These are phyloP conservation scores for Plectus sambesii DNA, from an alignment of 1,140 invertebrate genomes.

Conservation along the genomic window DNA sequence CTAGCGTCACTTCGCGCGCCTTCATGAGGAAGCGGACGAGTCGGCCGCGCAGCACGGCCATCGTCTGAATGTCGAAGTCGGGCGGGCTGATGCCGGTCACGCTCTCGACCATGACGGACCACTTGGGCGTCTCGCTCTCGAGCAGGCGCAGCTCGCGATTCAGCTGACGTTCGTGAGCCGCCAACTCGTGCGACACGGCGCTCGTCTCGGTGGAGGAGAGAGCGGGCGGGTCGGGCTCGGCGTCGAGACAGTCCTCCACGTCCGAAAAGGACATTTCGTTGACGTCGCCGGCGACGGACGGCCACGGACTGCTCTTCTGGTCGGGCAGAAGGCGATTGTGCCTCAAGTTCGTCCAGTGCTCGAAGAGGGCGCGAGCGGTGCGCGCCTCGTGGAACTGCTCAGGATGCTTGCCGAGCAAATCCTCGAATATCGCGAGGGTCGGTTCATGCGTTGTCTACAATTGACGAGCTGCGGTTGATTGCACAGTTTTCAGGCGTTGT, in stretches of 20 bases:
- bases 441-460: too few species aligned
- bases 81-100: conserved; percentile 64
- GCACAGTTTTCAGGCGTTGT: too few species aligned
- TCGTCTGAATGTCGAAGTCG: conserved; percentile 65
- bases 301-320: conserved; percentile 59
- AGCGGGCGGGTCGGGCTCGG: conserved; percentile 3
- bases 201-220: conserved; percentile 13
- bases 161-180: conserved; percentile 52
- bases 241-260: too few species aligned
- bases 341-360: conserved; percentile 83
- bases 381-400: conserved; percentile 71
- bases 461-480: too few species aligned
- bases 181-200: conserved; percentile 41
- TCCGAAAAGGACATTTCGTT: too few species aligned
- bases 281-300: conserved; percentile 11
- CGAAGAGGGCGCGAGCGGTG: conserved; percentile 68
- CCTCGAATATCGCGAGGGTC: conserved; percentile 10
- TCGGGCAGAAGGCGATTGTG: conserved; percentile 82
- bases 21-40: conserved; percentile 86
- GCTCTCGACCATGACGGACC: conserved; percentile 84
- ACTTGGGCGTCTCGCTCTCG: conserved; percentile 74
- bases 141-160: conserved; percentile 72
- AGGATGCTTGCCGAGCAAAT: conserved; percentile 34
- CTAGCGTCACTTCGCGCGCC: conserved; percentile 65
- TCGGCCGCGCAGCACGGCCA: conserved; percentile 79